Percentiles rank a stretch among this genome's conserved stretches.
Evolutionary conservation across 2,113 vertebrate species (phyloP).

Genomic region (Aspidoscelis tigris): DNA sequence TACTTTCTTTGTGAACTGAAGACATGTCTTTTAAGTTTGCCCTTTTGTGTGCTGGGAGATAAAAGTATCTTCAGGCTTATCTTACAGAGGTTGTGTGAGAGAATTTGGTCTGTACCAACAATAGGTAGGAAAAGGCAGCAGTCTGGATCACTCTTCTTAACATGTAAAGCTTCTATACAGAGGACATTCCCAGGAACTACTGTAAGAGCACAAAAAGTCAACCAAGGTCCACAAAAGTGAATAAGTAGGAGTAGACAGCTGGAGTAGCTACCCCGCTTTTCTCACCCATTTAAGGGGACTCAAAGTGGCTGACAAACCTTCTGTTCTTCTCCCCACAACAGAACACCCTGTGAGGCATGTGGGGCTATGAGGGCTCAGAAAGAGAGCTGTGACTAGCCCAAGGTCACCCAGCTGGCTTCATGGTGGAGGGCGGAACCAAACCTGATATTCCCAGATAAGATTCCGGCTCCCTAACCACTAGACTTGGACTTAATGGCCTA

Average conservation of each 20-base stretch:
- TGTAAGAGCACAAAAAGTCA: neutral
- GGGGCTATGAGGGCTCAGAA: no score
- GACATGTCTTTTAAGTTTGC: conserved; percentile 4
- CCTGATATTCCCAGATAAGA: no score
- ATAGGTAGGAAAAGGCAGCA: neutral
- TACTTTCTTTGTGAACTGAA: conserved; percentile 38
- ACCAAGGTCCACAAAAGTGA: neutral
- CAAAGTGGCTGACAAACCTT: no score
- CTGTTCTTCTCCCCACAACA: no score
- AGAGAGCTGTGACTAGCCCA: no score
- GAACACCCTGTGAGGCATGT: no score
- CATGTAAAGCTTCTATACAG: neutral
- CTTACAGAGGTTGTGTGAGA: neutral
- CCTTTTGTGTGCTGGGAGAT: conserved; percentile 4
- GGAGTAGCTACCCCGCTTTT: neutral
- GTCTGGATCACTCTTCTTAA: neutral
- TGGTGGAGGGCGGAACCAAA: no score
- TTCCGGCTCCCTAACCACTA: no score
- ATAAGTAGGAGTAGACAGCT: neutral
- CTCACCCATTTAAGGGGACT: no score
- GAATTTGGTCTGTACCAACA: conserved; percentile 3
- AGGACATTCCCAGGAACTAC: neutral
- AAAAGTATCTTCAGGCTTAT: neutral
- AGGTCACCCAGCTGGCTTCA: no score
- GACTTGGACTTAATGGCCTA: no score